Conservation (phyloP, 2,797 vertebrate genomes). For the Gymnothorax javanicus region DNA sequence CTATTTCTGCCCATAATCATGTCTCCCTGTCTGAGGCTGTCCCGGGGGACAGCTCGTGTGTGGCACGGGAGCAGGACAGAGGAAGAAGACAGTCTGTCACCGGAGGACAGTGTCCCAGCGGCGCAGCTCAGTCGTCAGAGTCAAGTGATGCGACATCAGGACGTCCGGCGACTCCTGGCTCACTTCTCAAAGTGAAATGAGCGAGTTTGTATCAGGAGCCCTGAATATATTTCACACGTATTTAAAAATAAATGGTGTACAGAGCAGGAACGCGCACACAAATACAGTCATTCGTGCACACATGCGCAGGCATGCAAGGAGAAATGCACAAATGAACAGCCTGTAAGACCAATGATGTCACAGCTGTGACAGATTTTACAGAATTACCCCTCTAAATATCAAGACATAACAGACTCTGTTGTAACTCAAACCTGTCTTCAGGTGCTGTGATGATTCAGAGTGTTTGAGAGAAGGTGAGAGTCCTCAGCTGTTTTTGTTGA, state of each 20-base stretch:
- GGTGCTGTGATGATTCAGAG: background rate
- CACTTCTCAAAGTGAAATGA: constrained; percentile 9
- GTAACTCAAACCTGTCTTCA: background rate
- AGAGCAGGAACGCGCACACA: background rate
- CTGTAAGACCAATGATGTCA: background rate
- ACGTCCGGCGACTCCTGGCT: background rate
- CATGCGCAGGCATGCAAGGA: background rate
- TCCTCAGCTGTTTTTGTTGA: background rate
- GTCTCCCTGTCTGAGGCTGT: background rate
- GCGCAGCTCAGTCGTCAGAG: background rate
- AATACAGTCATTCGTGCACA: background rate
- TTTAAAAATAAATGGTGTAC: background rate
- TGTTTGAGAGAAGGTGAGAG: background rate
- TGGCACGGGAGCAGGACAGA: background rate
- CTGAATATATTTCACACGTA: background rate
- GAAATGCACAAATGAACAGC: background rate
- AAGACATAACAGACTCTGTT: background rate
- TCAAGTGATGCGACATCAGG: background rate
- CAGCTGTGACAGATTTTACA: background rate
- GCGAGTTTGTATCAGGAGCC: background rate
- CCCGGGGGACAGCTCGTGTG: constrained; percentile 9
- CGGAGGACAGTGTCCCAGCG: constrained; percentile 4
- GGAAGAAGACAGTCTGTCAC: constrained; percentile 4
- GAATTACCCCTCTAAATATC: background rate
- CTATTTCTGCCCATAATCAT: constrained; percentile 10